Evolutionary conservation across 2,113 vertebrate genomes (phyloP), one percentile per base, ranked within the genome.

Genomic region (Gobio gobio): DNA sequence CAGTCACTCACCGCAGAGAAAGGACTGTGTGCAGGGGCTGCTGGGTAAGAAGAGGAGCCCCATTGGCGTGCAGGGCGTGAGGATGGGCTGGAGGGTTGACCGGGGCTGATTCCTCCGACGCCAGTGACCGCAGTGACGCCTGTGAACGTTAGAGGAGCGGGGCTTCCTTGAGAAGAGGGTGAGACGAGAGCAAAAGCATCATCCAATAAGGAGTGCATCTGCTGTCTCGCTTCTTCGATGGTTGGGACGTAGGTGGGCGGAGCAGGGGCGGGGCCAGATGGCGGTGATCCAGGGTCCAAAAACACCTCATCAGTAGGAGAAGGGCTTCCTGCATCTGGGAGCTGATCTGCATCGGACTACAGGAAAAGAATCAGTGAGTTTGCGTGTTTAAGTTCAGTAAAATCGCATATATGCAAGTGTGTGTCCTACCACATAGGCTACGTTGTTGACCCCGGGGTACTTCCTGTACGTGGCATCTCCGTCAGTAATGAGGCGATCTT

Each of bases 131-230:
- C 75, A 0, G 94, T 88, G 22, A 89, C 85, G 4, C 94, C 94
- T 0, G 87, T 20, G 29, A 86, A 9, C 0, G 92, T 74, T 58
- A 88, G 2, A 0, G 89, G 90, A 0, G 86, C 61, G 14, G 93
- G 89, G 59, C 75, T 93, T 75, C 93, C 91, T 89, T 97, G 97
- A 43, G 94, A 96, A 84, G 97, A 96, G 10, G 98, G 97, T 0
- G 98, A 98, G 89, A 99, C 98, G 10, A 99, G 92, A 0, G 98
- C 98, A 3, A 99, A 99, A 75, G 98, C 98, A 0, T 99, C 98
- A 0, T 99, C 98, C 93, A 99, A 93, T 63, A 99, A 95, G 0
- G 96, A 98, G 92, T 97, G 97, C 98, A 99, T 99, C 90, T 98
- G 99, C 92, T 98, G 97, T 5, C 98, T 96, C 0, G 98, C 98